Conservation (phyloP, 2,888 invertebrate species). For the Cremastinae sp. region DNA sequence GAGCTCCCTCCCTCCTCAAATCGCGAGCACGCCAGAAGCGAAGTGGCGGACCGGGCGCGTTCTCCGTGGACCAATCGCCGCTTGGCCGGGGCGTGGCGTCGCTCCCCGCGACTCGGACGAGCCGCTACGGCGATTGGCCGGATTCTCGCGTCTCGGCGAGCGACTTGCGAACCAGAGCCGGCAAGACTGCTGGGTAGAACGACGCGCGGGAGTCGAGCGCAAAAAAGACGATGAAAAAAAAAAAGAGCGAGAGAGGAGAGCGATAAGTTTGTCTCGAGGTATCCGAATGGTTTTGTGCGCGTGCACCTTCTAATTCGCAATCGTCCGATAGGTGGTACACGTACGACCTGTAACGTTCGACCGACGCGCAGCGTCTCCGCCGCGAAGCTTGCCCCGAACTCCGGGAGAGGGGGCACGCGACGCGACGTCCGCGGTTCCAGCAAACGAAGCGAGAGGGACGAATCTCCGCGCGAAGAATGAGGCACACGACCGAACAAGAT, state of each 20-base stretch:
- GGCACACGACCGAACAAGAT: conserved; percentile 43
- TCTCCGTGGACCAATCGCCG: conserved; percentile 57
- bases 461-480: conserved; percentile 26
- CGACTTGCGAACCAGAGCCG: conserved; percentile 18
- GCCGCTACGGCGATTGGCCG: conserved; percentile 58
- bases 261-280: conserved; percentile 1
- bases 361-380: neutral
- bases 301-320: conserved; percentile 31
- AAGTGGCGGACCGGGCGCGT: neutral
- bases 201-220: conserved; percentile 28
- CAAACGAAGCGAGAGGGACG: neutral
- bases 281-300: conserved; percentile 18
- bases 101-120: conserved; percentile 36
- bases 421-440: neutral
- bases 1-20: neutral
- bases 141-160: conserved; percentile 32
- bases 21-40: neutral
- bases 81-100: conserved; percentile 55
- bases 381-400: neutral
- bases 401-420: neutral
- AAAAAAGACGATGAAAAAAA: neutral
- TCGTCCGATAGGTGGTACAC: conserved; percentile 21
- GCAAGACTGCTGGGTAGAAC: conserved; percentile 9
- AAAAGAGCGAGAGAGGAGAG: neutral
- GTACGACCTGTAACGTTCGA: neutral